Percentiles rank a stretch among this genome's conserved stretches.
These are phyloP conservation scores for Pristionchus arcanus DNA, from an alignment of 2,888 invertebrate genomes.

Conservation along the genomic window DNA sequence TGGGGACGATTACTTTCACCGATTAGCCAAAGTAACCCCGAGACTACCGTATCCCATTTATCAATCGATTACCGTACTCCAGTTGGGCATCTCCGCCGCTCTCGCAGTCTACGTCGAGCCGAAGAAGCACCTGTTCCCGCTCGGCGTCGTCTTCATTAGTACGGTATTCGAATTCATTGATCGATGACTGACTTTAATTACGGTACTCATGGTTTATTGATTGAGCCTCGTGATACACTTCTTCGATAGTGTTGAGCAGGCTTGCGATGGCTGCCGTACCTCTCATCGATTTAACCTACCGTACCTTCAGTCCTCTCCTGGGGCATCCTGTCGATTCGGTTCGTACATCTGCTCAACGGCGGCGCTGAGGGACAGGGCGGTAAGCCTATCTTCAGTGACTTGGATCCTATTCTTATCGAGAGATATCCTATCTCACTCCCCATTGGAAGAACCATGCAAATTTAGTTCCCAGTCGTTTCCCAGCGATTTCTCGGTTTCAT, in stretches of 20 bases:
- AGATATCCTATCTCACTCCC: too few relatives aligned
- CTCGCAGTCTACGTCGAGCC: conserved; percentile 47
- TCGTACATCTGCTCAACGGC: conserved; percentile 44
- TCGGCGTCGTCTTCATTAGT: conserved; percentile 53
- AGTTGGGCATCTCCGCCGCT: conserved; percentile 45
- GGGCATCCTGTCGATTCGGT: neutral
- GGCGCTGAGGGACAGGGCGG: conserved; percentile 13
- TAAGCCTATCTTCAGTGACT: neutral
- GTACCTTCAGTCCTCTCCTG: conserved; percentile 5
- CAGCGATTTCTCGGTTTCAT: too few relatives aligned
- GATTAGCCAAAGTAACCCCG: too few relatives aligned
- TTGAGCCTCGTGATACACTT: too few relatives aligned
- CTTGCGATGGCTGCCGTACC: neutral
- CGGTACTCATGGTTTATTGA: neutral
- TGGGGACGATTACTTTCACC: neutral
- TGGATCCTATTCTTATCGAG: too few relatives aligned
- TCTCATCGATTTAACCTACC: neutral
- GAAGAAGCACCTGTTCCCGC: conserved; percentile 50
- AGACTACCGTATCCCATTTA: neutral
- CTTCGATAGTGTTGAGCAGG: neutral
- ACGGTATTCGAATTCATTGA: conserved; percentile 23
- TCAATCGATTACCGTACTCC: neutral
- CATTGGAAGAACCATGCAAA: too few relatives aligned
- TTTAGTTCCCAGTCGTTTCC: too few relatives aligned
- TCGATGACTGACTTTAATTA: neutral